Evolutionary conservation across 2,797 vertebrate species (phyloP), one percentile per base, ranked within the genome.

Genomic region (Capromys pilorides): DNA sequence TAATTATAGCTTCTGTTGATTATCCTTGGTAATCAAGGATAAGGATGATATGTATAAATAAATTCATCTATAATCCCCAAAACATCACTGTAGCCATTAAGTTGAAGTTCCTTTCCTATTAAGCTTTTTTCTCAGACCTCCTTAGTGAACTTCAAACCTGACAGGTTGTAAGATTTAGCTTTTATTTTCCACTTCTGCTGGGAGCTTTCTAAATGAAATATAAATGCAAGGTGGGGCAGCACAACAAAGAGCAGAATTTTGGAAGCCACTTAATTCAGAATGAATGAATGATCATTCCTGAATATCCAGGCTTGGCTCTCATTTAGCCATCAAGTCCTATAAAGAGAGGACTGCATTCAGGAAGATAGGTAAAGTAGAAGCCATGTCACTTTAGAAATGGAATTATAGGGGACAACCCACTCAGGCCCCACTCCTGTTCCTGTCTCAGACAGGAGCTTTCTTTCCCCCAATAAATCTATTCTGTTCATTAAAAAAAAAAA

Each of bases 51-150:
- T 91, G 86, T 67, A 62, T 82, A 86, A 95, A 45, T 90, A 73
- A 86, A 88, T 79, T 93, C 33, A 79, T 41, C 84, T 61, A 11
- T 62, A 89, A 83, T 96, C 67, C 71, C 73, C 83, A 31, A 87
- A 83, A 88, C 66, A 80, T 66, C 86, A 82, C 88, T 91, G 85
- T 93, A 80, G 73, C 85, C 71, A 88, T 86, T 96, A 88, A 45
- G 24, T 84, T 86, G 78, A 86, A 31, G 87, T 94, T 93, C 26
- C 59, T 82, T 93, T 94, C 75, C 94, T 69, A 54, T 59, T 51
- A 77, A 54, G 77, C 21, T 62, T 61, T 84, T 66, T 61, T 66
- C 59, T 22, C 12, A 57, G 39, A 45, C 54, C 26, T 93, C 49
- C 54, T 82, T 82, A 0, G 45, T 91, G 93, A 97, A 41, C 61